Evolutionary conservation across 2,888 invertebrate genomes (phyloP).

Genomic region (Pocota personata): DNA sequence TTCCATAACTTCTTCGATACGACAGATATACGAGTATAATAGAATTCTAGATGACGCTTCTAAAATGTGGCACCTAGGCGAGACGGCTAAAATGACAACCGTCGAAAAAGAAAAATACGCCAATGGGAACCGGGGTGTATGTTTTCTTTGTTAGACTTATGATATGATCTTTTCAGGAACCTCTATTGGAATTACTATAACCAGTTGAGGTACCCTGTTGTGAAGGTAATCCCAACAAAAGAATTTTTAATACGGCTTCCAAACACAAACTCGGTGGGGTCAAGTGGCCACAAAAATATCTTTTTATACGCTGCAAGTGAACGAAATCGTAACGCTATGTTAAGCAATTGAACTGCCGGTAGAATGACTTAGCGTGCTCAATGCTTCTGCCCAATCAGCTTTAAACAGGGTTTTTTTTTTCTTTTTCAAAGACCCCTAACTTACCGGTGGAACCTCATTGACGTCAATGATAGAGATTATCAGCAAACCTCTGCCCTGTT

Average conservation of each 20-base stretch:
- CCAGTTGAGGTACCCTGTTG: conserved; percentile 62
- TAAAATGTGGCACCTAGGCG: too few species aligned
- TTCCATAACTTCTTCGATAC: too few species aligned
- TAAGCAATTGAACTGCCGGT: neutral
- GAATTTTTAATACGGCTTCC: conserved; percentile 29
- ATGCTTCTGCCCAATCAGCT: too few species aligned
- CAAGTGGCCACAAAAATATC: neutral
- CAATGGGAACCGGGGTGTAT: too few species aligned
- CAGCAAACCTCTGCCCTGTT: conserved; percentile 88
- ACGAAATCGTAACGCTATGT: neutral
- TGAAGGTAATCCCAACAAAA: conserved; percentile 30
- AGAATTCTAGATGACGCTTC: too few species aligned
- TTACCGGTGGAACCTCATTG: conserved; percentile 87
- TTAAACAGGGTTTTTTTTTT: too few species aligned
- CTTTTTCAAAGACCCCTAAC: too few species aligned
- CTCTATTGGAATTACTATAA: conserved; percentile 77
- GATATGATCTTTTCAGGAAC: conserved; percentile 75
- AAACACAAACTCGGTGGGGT: neutral
- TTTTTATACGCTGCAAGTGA: neutral
- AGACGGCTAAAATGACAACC: too few species aligned
- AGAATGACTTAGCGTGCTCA: too few species aligned
- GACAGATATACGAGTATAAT: too few species aligned
- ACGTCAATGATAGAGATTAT: conserved; percentile 89
- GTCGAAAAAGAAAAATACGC: too few species aligned
- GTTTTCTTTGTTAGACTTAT: neutral